Evolutionary conservation across 2,113 vertebrate species (phyloP).

Genomic region (Taurulus bubalis): DNA sequence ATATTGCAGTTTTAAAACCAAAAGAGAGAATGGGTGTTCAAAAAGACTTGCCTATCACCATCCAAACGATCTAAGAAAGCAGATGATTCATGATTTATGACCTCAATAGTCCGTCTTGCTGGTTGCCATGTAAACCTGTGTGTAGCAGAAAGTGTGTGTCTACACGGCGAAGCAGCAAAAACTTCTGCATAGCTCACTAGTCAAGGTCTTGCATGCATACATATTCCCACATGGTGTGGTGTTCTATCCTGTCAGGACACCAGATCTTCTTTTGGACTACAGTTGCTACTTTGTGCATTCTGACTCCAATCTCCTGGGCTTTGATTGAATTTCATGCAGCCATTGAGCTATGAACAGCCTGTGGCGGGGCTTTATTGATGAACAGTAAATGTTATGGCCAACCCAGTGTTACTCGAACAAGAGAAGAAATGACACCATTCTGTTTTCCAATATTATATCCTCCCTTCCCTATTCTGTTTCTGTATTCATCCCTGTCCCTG

Average conservation of each 20-base stretch:
- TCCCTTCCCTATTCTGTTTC: slow-evolving; percentile 33
- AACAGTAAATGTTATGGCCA: slow-evolving; percentile 65
- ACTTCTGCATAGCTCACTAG: not conserved
- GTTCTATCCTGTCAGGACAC: not conserved
- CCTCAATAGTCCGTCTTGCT: not conserved
- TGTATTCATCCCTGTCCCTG: slow-evolving; percentile 16
- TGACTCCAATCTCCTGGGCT: slow-evolving; percentile 65
- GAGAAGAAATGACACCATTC: slow-evolving; percentile 39
- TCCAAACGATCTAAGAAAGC: no score
- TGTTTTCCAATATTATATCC: slow-evolving; percentile 33
- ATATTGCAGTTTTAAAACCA: not conserved
- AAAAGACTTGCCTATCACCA: not conserved
- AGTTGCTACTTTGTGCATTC: slow-evolving; percentile 42
- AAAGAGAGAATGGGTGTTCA: not conserved
- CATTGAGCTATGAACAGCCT: slow-evolving; percentile 57
- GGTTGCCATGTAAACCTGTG: not conserved
- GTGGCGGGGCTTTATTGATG: slow-evolving; percentile 68
- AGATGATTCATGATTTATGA: not conserved
- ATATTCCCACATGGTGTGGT: slow-evolving; percentile 9
- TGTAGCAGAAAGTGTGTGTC: not conserved
- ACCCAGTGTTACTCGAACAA: slow-evolving; percentile 38
- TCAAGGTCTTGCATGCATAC: slow-evolving; percentile 4
- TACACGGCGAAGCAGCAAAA: not conserved
- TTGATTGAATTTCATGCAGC: slow-evolving; percentile 75
- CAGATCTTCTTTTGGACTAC: slow-evolving; percentile 41